These are phyloP conservation scores for Rhorus exstirpatorius DNA, from an alignment of 2,888 invertebrate species.

Conservation along the genomic window DNA sequence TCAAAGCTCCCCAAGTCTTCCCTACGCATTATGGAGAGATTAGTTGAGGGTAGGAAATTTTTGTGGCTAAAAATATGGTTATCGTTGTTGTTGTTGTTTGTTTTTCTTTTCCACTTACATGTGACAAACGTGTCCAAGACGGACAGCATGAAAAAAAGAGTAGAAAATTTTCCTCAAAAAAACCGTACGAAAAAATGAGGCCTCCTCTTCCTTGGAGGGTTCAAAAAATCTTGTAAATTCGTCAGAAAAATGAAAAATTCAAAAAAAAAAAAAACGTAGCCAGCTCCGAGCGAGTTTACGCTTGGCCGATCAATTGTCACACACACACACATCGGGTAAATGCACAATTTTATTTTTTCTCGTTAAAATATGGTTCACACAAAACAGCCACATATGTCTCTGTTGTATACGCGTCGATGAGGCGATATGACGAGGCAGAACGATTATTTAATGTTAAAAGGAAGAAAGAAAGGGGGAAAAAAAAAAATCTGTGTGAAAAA, in stretches of 20 bases:
- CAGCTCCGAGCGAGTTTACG: no score
- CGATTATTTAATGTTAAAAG: not conserved
- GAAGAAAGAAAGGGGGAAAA: not conserved
- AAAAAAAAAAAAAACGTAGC: slow-evolving; percentile 60
- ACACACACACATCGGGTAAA: no score
- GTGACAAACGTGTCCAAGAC: slow-evolving; percentile 69
- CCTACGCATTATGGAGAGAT: no score
- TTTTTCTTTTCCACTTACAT: slow-evolving; percentile 70
- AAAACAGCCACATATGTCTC: not conserved
- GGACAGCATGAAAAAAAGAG: slow-evolving; percentile 82
- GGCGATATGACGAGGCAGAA: slow-evolving; percentile 3
- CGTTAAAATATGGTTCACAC: not conserved
- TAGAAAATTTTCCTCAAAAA: slow-evolving; percentile 83
- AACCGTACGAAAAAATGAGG: slow-evolving; percentile 81
- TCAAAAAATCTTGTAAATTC: no score
- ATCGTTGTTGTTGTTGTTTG: slow-evolving; percentile 34
- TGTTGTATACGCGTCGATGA: not conserved
- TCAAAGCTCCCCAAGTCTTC: not conserved
- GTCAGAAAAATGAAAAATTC: slow-evolving; percentile 73
- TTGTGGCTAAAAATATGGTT: slow-evolving; percentile 37
- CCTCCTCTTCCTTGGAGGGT: slow-evolving; percentile 70
- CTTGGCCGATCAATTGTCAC: no score
- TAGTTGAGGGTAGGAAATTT: no score
- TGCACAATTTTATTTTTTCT: not conserved
- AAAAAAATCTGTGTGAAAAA: not conserved